Evolutionary conservation across 2,888 invertebrate species (phyloP), one percentile per base, ranked within the genome.

Genomic region (Hartigia nigra): DNA sequence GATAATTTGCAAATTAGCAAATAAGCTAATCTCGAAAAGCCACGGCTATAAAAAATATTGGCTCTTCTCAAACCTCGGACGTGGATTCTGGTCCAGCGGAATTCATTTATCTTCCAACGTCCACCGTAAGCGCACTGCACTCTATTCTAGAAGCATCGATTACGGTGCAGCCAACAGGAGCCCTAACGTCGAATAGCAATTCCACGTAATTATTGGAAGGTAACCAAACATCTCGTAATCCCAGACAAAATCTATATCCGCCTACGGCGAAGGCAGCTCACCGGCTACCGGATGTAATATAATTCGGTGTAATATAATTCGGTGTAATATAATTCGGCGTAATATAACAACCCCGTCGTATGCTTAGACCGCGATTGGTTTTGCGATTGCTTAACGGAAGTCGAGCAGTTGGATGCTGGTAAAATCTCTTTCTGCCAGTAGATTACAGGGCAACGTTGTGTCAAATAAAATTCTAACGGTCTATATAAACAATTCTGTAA

Each of bases 201-300:
- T 34, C 72, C 72, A 72, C 72, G 86, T 85, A 87, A 87, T 87
- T 87, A 87, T 86, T 81, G 84, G 83, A 83, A 84, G 84, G 84
- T 85, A 86, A 86, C 83, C 84, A 84, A 87, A 87, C 85, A 86
- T 87, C 85, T 87, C 86, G 84, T 87, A 86, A 86, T 86, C 82
- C 83, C 82, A 83, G 83, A 86, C 82, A 84, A 87, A 84, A 85
- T 86, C 84, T 85, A 85, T 83, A 85, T 82, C 82, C 84, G 79
- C 69, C 74, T 75, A 37, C 75, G 75, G 69, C 70, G 79, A 77
- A 39, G 76, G 32, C 23, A n/a, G 37, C 37, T 76, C 76, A 31
- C 72, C 72, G 72, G 34, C 72, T 79, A 74, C 77, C 76, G 74
- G 70, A 82, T 78, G 78, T 80, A 74, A 82, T 80, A 82, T 81